Evolutionary conservation across 1,140 invertebrate species (phyloP).

Genomic region (Venturia canescens): DNA sequence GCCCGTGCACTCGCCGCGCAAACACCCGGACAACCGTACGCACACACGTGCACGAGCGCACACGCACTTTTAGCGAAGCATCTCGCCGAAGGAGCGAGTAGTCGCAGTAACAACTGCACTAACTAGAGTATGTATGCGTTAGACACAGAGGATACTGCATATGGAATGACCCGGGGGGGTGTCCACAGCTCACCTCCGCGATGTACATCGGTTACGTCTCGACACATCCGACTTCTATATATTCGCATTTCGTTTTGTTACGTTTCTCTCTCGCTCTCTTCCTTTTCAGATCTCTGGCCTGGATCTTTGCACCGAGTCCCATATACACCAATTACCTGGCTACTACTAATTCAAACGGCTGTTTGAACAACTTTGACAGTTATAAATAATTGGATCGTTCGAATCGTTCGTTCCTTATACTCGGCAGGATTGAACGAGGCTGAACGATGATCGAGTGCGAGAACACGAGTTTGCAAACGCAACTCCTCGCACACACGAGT

Average conservation of each 20-base stretch:
- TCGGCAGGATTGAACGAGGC: not conserved
- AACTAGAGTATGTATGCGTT: constrained; percentile 5
- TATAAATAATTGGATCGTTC: constrained; percentile 54
- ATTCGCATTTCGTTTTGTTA: not conserved
- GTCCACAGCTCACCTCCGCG: constrained; percentile 28
- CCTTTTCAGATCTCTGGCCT: not conserved
- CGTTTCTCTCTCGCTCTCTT: not conserved
- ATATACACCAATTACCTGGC: constrained; percentile 51
- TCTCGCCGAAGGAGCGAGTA: constrained; percentile 22
- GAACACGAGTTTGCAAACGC: not conserved
- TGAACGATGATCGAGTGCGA: not conserved
- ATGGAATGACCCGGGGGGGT: constrained; percentile 27
- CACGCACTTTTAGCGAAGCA: not conserved
- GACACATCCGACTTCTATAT: constrained; percentile 6
- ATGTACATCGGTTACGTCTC: constrained; percentile 35
- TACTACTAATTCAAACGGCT: constrained; percentile 50
- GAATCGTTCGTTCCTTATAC: constrained; percentile 13
- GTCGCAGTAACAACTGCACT: constrained; percentile 32
- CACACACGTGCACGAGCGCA: not conserved
- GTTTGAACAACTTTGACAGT: constrained; percentile 57
- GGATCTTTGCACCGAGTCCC: constrained; percentile 17
- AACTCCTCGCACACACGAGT: not conserved
- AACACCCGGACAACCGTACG: not conserved
- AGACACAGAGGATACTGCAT: not conserved
- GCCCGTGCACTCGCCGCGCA: constrained; percentile 42